Conservation (phyloP, 2,888 invertebrate genomes). For the Nesidiocoris tenuis region DNA sequence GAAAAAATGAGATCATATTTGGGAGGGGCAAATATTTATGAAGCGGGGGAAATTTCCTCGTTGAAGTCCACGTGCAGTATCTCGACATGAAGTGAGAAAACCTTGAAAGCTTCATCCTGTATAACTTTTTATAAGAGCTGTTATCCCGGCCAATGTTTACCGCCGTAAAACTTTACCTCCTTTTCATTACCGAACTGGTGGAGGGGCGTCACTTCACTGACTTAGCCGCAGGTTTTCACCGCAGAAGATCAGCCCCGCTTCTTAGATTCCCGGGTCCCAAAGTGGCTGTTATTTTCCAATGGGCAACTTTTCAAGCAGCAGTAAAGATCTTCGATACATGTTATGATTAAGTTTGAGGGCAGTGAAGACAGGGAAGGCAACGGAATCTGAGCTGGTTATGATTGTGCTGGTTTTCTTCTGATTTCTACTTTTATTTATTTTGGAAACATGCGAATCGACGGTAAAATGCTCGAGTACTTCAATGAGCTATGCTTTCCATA, state of each 20-base stretch:
- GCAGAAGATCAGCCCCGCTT: not conserved
- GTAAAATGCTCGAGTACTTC: too few relatives aligned
- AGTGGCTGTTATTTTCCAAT: not conserved
- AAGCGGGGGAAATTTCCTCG: conserved; percentile 17
- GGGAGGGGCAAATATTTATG: conserved; percentile 34
- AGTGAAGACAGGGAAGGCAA: too few relatives aligned
- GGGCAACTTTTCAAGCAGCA: not conserved
- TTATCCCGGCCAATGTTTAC: conserved; percentile 16
- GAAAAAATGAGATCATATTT: conserved; percentile 39
- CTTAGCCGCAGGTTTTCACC: not conserved
- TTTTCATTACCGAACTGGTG: conserved; percentile 22
- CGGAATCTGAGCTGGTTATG: too few relatives aligned
- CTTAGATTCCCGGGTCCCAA: not conserved
- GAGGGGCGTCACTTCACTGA: not conserved
- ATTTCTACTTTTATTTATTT: too few relatives aligned
- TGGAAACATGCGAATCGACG: too few relatives aligned
- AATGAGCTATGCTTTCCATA: too few relatives aligned
- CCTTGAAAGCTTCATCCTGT: not conserved
- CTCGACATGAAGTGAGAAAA: not conserved
- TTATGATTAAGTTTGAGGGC: too few relatives aligned
- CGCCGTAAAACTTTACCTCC: conserved; percentile 7
- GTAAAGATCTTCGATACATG: too few relatives aligned
- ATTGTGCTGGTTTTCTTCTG: too few relatives aligned
- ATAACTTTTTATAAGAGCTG: conserved; percentile 37
- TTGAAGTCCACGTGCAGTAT: conserved; percentile 3